Evolutionary conservation across 2,888 invertebrate genomes (phyloP).

Genomic region (Keiferia lycopersicella): DNA sequence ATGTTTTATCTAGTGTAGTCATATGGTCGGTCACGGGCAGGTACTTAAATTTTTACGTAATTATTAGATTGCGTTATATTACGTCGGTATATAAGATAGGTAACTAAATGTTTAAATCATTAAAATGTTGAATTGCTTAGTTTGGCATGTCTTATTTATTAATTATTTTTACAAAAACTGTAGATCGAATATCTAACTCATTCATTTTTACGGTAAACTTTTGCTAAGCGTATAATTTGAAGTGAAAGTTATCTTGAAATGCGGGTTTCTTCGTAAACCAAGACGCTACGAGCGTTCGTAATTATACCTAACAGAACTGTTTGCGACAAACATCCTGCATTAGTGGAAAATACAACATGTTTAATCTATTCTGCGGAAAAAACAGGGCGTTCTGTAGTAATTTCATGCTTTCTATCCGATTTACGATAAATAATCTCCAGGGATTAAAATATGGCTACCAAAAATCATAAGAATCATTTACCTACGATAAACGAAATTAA

Average conservation of each 20-base stretch:
- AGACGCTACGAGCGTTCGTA: background rate
- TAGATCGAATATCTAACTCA: background rate
- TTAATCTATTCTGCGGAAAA: background rate
- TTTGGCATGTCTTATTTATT: too few species aligned
- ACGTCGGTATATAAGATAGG: too few species aligned
- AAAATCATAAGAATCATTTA: background rate
- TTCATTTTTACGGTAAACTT: background rate
- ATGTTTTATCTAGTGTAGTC: too few species aligned
- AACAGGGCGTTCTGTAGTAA: background rate
- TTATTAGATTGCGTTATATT: too few species aligned
- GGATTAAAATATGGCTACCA: background rate
- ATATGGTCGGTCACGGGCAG: too few species aligned
- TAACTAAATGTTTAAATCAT: too few species aligned
- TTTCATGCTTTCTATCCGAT: background rate
- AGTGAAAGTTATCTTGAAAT: conserved; percentile 13
- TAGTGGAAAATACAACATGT: background rate
- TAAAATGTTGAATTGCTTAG: too few species aligned
- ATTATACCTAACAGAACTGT: background rate
- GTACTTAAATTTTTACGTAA: too few species aligned
- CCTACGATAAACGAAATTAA: background rate
- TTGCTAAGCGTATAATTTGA: background rate
- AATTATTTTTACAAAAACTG: too few species aligned
- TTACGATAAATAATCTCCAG: background rate
- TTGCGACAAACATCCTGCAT: background rate
- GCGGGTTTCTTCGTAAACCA: background rate